A percentile compares a stretch with the other conserved stretches of the same genome.
phyloP scores from a whole-genome alignment of 2,888 invertebrate species.

The Geotrupes spiniger region DNA sequence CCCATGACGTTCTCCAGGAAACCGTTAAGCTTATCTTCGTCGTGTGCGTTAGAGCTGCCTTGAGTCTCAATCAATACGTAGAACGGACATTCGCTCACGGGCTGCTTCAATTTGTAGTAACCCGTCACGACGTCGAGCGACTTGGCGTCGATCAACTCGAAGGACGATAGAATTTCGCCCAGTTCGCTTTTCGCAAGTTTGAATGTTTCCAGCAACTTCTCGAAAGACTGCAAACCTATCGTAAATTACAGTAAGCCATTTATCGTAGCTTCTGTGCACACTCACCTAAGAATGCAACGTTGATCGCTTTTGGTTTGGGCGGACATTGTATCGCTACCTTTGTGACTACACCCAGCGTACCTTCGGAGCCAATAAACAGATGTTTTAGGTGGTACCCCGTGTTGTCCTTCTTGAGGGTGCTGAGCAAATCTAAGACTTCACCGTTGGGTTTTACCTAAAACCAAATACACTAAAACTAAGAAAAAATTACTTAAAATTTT shows the following conservation, averaged over 20 bases:
- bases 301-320: constrained; percentile 74
- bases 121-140: constrained; percentile 66
- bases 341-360: constrained; percentile 92
- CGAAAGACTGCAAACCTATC: constrained; percentile 74
- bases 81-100: constrained; percentile 68
- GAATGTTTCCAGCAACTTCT: constrained; percentile 73
- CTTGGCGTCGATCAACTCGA: constrained; percentile 85
- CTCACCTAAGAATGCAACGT: constrained; percentile 85
- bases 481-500: too few species aligned
- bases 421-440: constrained; percentile 79
- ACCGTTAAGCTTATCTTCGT: constrained; percentile 78
- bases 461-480: neutral
- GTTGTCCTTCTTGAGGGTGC: constrained; percentile 90
- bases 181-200: constrained; percentile 70
- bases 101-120: constrained; percentile 62
- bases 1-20: constrained; percentile 77
- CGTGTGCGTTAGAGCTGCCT: constrained; percentile 81
- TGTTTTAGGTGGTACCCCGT: constrained; percentile 97
- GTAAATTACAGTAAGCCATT: too few species aligned
- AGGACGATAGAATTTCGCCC: constrained; percentile 91
- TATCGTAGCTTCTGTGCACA: constrained; percentile 6
- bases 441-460: constrained; percentile 80
- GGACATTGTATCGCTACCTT: constrained; percentile 91
- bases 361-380: constrained; percentile 96
- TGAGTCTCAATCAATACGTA: constrained; percentile 86